These are phyloP conservation scores for Hemicentrotus pulcherrimus DNA, from an alignment of 35 echinoderm and acorn worm species.

Conservation along the genomic window DNA sequence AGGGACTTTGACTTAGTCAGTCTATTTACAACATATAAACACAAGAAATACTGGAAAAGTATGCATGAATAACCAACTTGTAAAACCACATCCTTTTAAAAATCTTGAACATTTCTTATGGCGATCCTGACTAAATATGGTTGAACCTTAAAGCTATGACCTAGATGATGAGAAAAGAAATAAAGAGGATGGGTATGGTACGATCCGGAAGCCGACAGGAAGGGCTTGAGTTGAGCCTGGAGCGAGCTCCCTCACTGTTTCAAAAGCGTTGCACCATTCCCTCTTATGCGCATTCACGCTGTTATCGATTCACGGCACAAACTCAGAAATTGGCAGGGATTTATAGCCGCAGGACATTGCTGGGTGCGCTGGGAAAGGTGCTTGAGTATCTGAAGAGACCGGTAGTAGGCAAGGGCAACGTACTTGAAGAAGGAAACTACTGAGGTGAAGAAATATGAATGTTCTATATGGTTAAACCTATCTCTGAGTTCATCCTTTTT, in stretches of 20 bases:
- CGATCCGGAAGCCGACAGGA: not conserved
- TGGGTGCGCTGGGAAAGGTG: not conserved
- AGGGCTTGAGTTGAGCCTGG: constrained; percentile 7
- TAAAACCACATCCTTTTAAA: no score
- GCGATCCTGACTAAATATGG: not conserved
- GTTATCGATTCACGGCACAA: constrained; percentile 25
- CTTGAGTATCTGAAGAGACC: constrained; percentile 4
- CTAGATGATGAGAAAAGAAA: not conserved
- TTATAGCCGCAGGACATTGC: constrained; percentile 25
- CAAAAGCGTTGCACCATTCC: constrained; percentile 42
- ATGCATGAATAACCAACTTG: no score
- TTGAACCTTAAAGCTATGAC: not conserved
- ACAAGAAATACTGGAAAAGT: no score
- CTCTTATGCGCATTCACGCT: constrained; percentile 45
- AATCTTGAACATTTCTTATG: not conserved
- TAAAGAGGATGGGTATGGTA: not conserved
- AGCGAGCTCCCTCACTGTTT: constrained; percentile 31
- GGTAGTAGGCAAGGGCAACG: constrained; percentile 2
- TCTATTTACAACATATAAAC: no score
- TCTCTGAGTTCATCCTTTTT: not conserved
- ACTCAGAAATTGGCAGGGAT: constrained; percentile 13
- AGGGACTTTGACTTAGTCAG: no score
- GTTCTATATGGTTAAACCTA: not conserved
- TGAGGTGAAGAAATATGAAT: not conserved
- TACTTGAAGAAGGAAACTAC: constrained; percentile 31